Evolutionary conservation across 1,140 invertebrate genomes (phyloP).

Genomic region (Manduca sexta): DNA sequence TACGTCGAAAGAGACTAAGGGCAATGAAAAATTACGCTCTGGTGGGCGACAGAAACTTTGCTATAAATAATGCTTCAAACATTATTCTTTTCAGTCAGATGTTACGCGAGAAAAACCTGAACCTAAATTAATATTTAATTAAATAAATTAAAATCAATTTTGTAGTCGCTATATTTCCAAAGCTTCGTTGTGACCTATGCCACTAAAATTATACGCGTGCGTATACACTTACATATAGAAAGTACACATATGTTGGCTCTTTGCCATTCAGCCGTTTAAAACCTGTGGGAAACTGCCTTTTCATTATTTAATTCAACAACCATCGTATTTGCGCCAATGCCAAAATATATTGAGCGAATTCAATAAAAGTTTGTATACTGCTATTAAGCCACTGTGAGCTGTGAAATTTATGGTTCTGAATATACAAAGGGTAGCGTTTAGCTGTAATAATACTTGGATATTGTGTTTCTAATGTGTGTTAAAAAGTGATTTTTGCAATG

Average conservation of each 20-base stretch:
- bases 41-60: too few relatives aligned
- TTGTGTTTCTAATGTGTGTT: too few relatives aligned
- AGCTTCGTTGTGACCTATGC: not conserved
- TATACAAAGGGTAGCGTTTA: conserved; percentile 4
- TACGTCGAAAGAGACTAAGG: not conserved
- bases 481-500: too few relatives aligned
- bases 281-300: conserved; percentile 49
- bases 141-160: too few relatives aligned
- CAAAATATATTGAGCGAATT: conserved; percentile 45
- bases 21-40: conserved; percentile 1
- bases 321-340: conserved; percentile 48
- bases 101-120: too few relatives aligned
- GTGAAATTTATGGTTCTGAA: conserved; percentile 18
- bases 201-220: not conserved
- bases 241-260: conserved; percentile 37
- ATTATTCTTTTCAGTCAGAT: too few relatives aligned
- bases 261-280: conserved; percentile 50
- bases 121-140: too few relatives aligned
- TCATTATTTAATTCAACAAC: conserved; percentile 62
- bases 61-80: too few relatives aligned
- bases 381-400: conserved; percentile 19
- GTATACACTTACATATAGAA: conserved; percentile 5
- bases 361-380: conserved; percentile 36
- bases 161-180: too few relatives aligned
- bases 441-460: not conserved